A percentile compares a stretch with the other conserved stretches of the same genome.
These are phyloP conservation scores for Gouania willdenowi DNA, from an alignment of 2,797 vertebrate genomes.

Conservation along the genomic window DNA sequence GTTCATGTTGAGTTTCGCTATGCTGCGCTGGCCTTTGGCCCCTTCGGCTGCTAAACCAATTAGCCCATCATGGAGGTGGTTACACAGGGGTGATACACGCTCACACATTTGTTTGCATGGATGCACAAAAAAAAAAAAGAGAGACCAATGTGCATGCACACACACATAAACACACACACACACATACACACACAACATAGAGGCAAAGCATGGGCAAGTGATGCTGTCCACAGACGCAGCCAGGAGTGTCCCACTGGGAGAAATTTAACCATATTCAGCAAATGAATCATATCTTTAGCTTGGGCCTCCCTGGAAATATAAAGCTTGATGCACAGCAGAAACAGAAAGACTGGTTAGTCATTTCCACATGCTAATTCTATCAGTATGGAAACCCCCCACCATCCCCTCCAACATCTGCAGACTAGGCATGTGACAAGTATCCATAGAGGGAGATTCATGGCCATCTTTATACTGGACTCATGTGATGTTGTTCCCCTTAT, in stretches of 20 bases:
- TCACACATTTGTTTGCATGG: slow-evolving; percentile 47
- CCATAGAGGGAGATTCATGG: slow-evolving; percentile 68
- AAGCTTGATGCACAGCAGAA: slow-evolving; percentile 57
- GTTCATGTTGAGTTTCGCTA: slow-evolving; percentile 77
- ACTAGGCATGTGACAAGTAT: slow-evolving; percentile 70
- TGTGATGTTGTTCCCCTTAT: slow-evolving; percentile 58
- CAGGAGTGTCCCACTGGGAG: slow-evolving; percentile 40
- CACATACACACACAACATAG: slow-evolving; percentile 10
- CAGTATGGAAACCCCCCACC: slow-evolving; percentile 60
- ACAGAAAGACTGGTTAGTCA: slow-evolving; percentile 61
- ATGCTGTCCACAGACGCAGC: slow-evolving; percentile 39
- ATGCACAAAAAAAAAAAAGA: slow-evolving; percentile 18
- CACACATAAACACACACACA: slow-evolving; percentile 7
- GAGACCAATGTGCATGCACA: neutral
- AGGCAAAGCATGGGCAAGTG: slow-evolving; percentile 18
- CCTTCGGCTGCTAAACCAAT: slow-evolving; percentile 79
- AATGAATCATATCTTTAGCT: slow-evolving; percentile 65
- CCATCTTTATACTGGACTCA: slow-evolving; percentile 57
- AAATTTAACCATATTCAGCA: slow-evolving; percentile 59
- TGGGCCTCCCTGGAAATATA: slow-evolving; percentile 66
- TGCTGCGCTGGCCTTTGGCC: slow-evolving; percentile 76
- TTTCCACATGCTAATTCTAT: slow-evolving; percentile 79
- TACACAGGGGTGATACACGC: slow-evolving; percentile 58
- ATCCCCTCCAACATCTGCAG: slow-evolving; percentile 47
- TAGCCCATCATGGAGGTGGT: slow-evolving; percentile 74